Percentiles rank a stretch among this genome's conserved stretches.
These are phyloP conservation scores for Pithys albifrons DNA, from an alignment of 2,113 vertebrate species.

Conservation along the genomic window DNA sequence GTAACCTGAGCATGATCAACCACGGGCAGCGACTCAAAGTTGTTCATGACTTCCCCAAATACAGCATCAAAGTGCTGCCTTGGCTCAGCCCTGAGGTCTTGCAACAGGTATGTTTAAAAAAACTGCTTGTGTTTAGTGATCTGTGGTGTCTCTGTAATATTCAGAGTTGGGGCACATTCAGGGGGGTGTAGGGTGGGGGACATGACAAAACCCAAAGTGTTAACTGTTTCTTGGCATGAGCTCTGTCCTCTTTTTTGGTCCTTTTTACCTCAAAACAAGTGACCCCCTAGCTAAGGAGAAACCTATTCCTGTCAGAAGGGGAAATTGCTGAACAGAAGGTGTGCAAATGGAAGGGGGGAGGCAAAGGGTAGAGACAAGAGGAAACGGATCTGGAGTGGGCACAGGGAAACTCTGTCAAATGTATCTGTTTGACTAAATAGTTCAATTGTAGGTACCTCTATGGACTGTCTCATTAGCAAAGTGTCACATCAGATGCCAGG, in stretches of 20 bases:
- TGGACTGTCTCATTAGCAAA: not conserved
- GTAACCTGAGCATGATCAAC: constrained; percentile 94
- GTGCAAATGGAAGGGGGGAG: not conserved
- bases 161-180: not conserved
- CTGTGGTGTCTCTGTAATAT: not conserved
- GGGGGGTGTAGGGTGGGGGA: too few species aligned
- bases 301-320: not conserved
- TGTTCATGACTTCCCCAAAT: constrained; percentile 95
- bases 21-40: constrained; percentile 91
- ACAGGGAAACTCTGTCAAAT: not conserved
- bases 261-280: not conserved
- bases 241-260: not conserved
- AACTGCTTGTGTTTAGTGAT: not conserved
- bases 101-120: constrained; percentile 84
- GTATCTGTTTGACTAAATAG: not conserved
- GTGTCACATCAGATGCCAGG: not conserved
- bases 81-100: constrained; percentile 98
- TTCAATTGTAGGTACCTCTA: not conserved
- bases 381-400: not conserved
- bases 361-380: not conserved
- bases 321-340: not conserved
- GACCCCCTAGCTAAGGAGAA: not conserved
- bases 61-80: constrained; percentile 92
- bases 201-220: not conserved
- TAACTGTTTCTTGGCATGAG: not conserved